Evolutionary conservation across 2,113 vertebrate species (phyloP).

Genomic region (Motacilla tschutschensis): DNA sequence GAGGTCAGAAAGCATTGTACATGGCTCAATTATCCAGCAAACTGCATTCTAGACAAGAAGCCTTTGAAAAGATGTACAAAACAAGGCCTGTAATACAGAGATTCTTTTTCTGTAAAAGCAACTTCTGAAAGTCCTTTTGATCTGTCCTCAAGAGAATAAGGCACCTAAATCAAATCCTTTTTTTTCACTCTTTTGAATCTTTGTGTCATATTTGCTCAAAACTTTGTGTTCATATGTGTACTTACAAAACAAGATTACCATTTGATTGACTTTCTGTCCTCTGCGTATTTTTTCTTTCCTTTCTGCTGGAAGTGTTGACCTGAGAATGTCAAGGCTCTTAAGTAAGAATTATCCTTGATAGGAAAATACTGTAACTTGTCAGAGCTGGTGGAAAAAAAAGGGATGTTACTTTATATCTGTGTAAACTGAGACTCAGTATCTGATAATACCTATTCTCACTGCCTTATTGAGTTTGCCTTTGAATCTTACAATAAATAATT

Average conservation of each 20-base stretch:
- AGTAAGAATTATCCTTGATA: not conserved
- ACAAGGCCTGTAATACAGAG: not conserved
- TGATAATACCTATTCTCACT: not conserved
- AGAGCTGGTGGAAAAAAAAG: not conserved
- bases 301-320: not conserved
- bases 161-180: not conserved
- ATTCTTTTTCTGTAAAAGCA: not conserved
- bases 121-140: not conserved
- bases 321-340: not conserved
- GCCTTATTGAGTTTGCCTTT: not conserved
- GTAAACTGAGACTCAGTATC: not conserved
- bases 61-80: not conserved
- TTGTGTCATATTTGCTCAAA: not conserved
- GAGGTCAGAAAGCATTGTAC: not conserved
- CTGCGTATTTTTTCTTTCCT: not conserved
- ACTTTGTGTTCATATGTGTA: not conserved
- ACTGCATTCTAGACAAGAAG: not conserved
- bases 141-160: not conserved
- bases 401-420: not conserved
- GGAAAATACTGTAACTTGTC: not conserved
- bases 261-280: not conserved
- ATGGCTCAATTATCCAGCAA: not conserved
- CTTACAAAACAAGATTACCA: not conserved
- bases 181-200: not conserved
- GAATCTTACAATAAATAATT: not conserved